Conservation (phyloP, 2,888 invertebrate species). For the Ophion ellenae region DNA sequence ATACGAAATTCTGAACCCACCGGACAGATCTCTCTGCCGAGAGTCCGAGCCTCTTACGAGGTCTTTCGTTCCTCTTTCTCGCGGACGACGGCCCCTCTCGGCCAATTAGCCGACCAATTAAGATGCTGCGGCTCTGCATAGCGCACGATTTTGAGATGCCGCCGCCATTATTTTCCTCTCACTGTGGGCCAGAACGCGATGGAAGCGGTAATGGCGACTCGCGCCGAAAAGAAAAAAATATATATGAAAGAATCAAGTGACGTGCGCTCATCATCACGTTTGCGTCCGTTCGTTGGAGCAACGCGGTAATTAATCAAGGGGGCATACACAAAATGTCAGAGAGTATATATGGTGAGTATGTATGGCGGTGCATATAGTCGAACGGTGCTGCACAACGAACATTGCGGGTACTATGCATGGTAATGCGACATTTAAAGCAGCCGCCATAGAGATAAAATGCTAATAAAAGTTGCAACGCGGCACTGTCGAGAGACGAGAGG, state of each 20-base stretch:
- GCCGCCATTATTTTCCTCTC: constrained; percentile 43
- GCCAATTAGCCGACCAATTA: constrained; percentile 61
- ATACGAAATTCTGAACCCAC: background rate
- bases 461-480: constrained; percentile 56
- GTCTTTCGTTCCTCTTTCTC: constrained; percentile 27
- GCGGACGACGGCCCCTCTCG: constrained; percentile 35
- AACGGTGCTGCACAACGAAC: constrained; percentile 21
- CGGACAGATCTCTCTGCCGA: background rate
- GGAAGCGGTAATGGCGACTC: constrained; percentile 37
- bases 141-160: constrained; percentile 55
- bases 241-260: background rate
- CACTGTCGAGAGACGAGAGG: constrained; percentile 6
- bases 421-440: constrained; percentile 72
- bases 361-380: constrained; percentile 17
- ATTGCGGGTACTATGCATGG: constrained; percentile 64
- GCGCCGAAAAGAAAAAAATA: background rate
- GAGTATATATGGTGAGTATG: background rate
- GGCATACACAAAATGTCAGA: constrained; percentile 52
- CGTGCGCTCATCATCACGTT: constrained; percentile 31
- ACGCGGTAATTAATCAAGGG: constrained; percentile 52
- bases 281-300: background rate
- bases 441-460: constrained; percentile 58
- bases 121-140: constrained; percentile 34
- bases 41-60: constrained; percentile 24
- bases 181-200: constrained; percentile 7